phyloP scores from a whole-genome alignment of 1,140 invertebrate species.

The Trachelipus rathkii region DNA sequence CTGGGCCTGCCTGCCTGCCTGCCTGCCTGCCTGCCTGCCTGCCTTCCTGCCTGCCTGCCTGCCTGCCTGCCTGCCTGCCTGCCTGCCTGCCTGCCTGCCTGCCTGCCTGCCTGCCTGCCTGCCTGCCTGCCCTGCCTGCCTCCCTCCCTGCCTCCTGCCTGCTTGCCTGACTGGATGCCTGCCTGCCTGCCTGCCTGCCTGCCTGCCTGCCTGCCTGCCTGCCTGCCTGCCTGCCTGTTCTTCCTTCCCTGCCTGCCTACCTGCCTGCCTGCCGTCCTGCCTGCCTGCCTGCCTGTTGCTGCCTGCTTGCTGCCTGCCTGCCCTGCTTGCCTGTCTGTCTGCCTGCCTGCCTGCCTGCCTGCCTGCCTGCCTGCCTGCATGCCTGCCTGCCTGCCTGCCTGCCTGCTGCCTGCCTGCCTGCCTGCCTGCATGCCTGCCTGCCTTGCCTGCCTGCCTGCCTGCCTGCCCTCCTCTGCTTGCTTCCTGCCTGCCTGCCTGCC shows the following conservation, averaged over 20 bases:
- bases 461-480: not conserved
- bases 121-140: constrained; percentile 1
- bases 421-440: no score
- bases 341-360: no score
- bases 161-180: not conserved
- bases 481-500: no score
- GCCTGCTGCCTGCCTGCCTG: no score
- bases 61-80: constrained; percentile 1
- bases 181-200: not conserved
- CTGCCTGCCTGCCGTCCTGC: no score
- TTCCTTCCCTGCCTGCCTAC: no score
- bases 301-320: no score
- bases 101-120: not conserved
- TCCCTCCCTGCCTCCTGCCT: no score
- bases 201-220: not conserved
- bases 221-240: not conserved
- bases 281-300: no score
- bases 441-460: constrained; percentile 1
- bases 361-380: not conserved
- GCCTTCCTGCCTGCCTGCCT: not conserved
- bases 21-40: not conserved
- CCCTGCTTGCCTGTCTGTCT: no score
- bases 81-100: not conserved
- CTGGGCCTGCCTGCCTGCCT: constrained; percentile 1
- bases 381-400: not conserved